phyloP scores from a whole-genome alignment of 1,140 invertebrate genomes.

The Solenopsis fugax region DNA sequence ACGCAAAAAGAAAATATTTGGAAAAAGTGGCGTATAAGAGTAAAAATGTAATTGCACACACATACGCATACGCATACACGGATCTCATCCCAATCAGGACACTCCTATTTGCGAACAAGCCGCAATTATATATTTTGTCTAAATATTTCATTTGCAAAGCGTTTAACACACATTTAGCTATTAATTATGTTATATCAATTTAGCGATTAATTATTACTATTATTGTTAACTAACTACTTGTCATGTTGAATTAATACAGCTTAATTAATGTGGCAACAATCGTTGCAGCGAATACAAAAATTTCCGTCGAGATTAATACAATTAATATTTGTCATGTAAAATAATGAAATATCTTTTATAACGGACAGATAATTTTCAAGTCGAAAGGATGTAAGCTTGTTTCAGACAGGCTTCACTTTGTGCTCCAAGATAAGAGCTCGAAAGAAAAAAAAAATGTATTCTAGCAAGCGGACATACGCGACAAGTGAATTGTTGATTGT shows the following conservation, averaged over 20 bases:
- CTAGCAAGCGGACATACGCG: not conserved
- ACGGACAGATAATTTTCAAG: not conserved
- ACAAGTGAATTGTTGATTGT: not conserved
- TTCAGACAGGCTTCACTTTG: not conserved
- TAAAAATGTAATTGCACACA: not conserved
- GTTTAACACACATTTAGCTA: not conserved
- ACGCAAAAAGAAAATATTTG: not conserved
- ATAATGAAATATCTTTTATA: not conserved
- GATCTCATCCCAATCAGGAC: not conserved
- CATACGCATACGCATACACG: too few species aligned
- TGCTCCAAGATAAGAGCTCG: not conserved
- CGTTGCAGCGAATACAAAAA: not conserved
- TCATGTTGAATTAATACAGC: not conserved
- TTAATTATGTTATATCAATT: slow-evolving; percentile 12
- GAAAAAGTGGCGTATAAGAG: not conserved
- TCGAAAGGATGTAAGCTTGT: not conserved
- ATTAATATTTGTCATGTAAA: not conserved
- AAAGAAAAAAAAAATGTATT: not conserved
- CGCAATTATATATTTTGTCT: not conserved
- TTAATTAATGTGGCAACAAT: slow-evolving; percentile 19
- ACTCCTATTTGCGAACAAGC: not conserved
- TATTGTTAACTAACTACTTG: slow-evolving; percentile 9
- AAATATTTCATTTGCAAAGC: slow-evolving; percentile 30
- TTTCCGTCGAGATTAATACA: not conserved
- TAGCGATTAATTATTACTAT: slow-evolving; percentile 2